phyloP scores from a whole-genome alignment of 2,888 invertebrate genomes.

The Agonopterix alstromeriana region DNA sequence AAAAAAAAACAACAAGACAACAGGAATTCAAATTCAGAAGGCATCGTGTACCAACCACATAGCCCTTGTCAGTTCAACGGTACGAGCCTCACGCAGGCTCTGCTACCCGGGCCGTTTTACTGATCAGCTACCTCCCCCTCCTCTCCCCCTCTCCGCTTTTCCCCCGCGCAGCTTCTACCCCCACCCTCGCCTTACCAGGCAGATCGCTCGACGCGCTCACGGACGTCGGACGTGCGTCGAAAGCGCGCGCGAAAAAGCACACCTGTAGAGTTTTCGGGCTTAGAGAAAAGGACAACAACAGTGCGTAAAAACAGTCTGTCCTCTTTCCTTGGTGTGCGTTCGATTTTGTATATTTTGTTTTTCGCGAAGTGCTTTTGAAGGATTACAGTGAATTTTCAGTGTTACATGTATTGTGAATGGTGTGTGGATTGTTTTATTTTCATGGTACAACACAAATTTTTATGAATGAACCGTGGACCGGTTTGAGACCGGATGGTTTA shows the following conservation, averaged over 20 bases:
- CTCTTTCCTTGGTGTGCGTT: slow-evolving; percentile 26
- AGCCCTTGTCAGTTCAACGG: slow-evolving; percentile 1
- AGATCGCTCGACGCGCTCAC: slow-evolving; percentile 42
- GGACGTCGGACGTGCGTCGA: slow-evolving; percentile 28
- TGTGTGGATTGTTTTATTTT: slow-evolving; percentile 17
- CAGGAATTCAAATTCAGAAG: background rate
- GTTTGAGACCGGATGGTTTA: slow-evolving; percentile 36
- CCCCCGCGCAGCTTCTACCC: slow-evolving; percentile 30
- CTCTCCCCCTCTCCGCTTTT: slow-evolving; percentile 13
- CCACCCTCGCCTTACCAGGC: slow-evolving; percentile 23
- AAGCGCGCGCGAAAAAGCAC: slow-evolving; percentile 17
- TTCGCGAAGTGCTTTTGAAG: slow-evolving; percentile 24
- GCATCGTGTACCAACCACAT: background rate
- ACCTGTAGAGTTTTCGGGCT: slow-evolving; percentile 46
- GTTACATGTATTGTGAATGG: slow-evolving; percentile 22
- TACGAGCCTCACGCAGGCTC: slow-evolving; percentile 40
- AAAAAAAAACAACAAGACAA: background rate
- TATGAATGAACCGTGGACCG: slow-evolving; percentile 43
- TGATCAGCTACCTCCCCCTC: slow-evolving; percentile 36
- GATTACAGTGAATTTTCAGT: slow-evolving; percentile 49
- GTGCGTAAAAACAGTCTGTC: slow-evolving; percentile 17
- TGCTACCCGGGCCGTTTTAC: slow-evolving; percentile 53
- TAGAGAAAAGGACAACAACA: slow-evolving; percentile 18
- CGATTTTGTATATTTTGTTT: slow-evolving; percentile 25
- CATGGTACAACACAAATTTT: slow-evolving; percentile 20